These are phyloP conservation scores for Cololabis saira DNA, from an alignment of 2,113 vertebrate genomes.

Conservation along the genomic window DNA sequence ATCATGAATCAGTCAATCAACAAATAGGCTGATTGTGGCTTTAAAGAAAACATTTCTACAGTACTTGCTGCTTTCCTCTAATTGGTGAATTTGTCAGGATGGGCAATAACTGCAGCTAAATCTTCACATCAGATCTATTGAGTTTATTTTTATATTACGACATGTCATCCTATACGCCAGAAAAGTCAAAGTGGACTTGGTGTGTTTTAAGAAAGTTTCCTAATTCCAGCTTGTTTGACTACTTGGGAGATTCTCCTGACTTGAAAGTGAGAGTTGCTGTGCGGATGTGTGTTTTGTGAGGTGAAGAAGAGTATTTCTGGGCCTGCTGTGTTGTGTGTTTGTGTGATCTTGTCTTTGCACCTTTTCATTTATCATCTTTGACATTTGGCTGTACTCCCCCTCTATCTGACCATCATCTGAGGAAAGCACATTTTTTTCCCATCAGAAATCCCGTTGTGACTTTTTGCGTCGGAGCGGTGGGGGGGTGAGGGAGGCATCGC, in stretches of 20 bases:
- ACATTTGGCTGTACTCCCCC: conserved; percentile 83
- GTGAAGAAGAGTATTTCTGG: not conserved
- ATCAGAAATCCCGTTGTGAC: conserved; percentile 83
- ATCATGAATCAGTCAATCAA: too few relatives aligned
- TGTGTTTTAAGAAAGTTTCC: too few relatives aligned
- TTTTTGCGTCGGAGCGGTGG: conserved; percentile 66
- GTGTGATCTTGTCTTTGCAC: conserved; percentile 75
- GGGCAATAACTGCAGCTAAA: too few relatives aligned
- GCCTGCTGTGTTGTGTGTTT: conserved; percentile 26
- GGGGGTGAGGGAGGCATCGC: conserved; percentile 36
- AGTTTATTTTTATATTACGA: too few relatives aligned
- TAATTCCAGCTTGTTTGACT: too few relatives aligned
- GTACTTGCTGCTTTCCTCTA: too few relatives aligned
- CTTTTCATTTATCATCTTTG: conserved; percentile 83
- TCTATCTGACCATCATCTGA: conserved; percentile 83
- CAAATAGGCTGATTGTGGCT: too few relatives aligned
- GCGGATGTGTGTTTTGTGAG: not conserved
- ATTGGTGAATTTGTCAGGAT: too few relatives aligned
- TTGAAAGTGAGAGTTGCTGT: not conserved
- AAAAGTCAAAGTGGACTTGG: too few relatives aligned
- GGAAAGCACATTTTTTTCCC: conserved; percentile 83
- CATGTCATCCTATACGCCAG: too few relatives aligned
- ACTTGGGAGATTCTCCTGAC: not conserved
- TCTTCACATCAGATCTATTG: too few relatives aligned
- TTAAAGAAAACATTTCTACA: too few relatives aligned